A percentile compares a stretch with the other conserved stretches of the same genome.
phyloP scores from a whole-genome alignment of 2,888 invertebrate genomes.

The Escarpia spicata region DNA sequence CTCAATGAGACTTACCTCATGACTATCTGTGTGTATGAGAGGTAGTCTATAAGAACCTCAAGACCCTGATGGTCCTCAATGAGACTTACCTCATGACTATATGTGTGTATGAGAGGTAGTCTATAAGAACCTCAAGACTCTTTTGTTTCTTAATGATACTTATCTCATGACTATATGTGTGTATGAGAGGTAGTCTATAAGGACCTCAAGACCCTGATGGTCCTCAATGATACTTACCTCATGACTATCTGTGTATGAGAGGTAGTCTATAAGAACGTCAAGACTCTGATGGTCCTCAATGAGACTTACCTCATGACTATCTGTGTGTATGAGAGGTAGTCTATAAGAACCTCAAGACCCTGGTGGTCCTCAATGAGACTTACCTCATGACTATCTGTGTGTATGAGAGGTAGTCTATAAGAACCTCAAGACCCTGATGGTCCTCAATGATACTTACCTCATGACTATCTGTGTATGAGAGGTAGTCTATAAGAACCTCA shows the following conservation, averaged over 20 bases:
- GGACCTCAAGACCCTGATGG: constrained; percentile 94
- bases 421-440: too few relatives aligned
- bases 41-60: constrained; percentile 96
- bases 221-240: constrained; percentile 75
- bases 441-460: too few relatives aligned
- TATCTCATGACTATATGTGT: constrained; percentile 82
- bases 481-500: too few relatives aligned
- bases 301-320: too few relatives aligned
- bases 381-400: too few relatives aligned
- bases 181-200: constrained; percentile 92
- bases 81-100: constrained; percentile 81
- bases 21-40: constrained; percentile 81
- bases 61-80: constrained; percentile 91
- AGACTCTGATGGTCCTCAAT: too few relatives aligned
- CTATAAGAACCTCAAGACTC: constrained; percentile 94
- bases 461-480: too few relatives aligned
- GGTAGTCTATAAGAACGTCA: too few relatives aligned
- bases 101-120: constrained; percentile 82
- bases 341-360: too few relatives aligned
- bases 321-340: too few relatives aligned
- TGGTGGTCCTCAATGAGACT: too few relatives aligned
- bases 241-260: constrained; percentile 86
- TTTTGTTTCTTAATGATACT: constrained; percentile 81
- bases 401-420: too few relatives aligned
- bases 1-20: constrained; percentile 71